Evolutionary conservation across 1,140 invertebrate genomes (phyloP), one percentile per base, ranked within the genome.

Genomic region (Littorina saxatilis): DNA sequence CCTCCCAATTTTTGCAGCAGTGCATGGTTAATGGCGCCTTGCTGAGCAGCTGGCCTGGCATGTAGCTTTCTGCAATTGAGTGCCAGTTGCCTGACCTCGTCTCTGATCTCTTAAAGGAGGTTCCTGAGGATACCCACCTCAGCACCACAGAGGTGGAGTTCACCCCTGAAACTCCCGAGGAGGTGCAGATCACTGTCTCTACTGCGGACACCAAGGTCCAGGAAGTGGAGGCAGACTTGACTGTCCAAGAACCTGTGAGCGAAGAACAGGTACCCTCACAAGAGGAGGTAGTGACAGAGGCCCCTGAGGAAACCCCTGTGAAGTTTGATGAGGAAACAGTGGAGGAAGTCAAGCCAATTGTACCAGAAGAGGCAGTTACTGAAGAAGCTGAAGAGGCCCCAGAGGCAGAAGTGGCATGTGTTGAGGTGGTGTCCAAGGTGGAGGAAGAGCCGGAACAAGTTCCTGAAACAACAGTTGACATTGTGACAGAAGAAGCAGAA

Each of bases 71-170:
- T 61, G 58, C 58, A 61, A 23, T 23, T 61, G 7, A 5, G n/a
- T 61, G 23, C 58, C 58, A n/a, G 40, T 32, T 50, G n/a, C 29
- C 37, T 82, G 77, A 84, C 32, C 55, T 68, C 50, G 52, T 74
- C 29, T 77, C 58, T 83, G 66, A 58, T 84, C 79, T 83, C 77
- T 86, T 84, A 80, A 84, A 86, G 78, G 81, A 86, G 80, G 81
- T 81, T 81, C 81, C 81, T 58, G 83, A 82, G 52, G 78, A 85
- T 35, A 43, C 81, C 80, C 52, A 32, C 55, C 55, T 39, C 55
- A 29, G 35, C 35, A 66, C 76, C 39, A 58, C 76, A 37, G 13
- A 23, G 20, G 29, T 78, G 76, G 76, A 78, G 32, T 23, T 78
- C 35, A n/a, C 40, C 27, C 76, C 76, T 1, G 76, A 78, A n/a